Evolutionary conservation across 1,140 invertebrate species (phyloP).

Genomic region (Zaprionus nigranus): DNA sequence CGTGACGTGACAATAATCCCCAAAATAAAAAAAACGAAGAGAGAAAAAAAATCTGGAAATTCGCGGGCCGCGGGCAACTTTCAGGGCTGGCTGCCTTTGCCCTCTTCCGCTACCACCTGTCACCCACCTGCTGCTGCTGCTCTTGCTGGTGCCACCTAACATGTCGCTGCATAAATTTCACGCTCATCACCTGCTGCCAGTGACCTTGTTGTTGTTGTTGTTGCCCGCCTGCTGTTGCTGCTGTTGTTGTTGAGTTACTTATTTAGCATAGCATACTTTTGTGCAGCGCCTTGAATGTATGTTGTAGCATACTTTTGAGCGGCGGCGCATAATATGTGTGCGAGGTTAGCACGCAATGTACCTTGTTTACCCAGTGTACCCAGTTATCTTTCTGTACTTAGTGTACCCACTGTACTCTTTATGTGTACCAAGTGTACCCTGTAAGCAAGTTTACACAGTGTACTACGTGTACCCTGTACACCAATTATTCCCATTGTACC

Average conservation of each 20-base stretch:
- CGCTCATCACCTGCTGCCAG: slow-evolving; percentile 73
- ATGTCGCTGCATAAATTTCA: slow-evolving; percentile 82
- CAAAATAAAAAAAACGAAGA: slow-evolving; percentile 30
- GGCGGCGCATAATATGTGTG: slow-evolving; percentile 2
- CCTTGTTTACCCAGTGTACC: not conserved
- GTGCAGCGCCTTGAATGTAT: slow-evolving; percentile 60
- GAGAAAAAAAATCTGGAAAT: slow-evolving; percentile 43
- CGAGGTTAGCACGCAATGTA: slow-evolving; percentile 1
- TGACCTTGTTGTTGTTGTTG: slow-evolving; percentile 67
- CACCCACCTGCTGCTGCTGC: slow-evolving; percentile 18
- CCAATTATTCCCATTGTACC: too few species aligned
- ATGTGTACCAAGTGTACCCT: too few species aligned
- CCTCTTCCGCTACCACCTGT: not conserved
- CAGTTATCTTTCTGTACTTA: not conserved
- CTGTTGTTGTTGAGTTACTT: slow-evolving; percentile 62
- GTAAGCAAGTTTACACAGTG: too few species aligned
- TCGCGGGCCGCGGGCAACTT: slow-evolving; percentile 51
- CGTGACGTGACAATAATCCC: slow-evolving; percentile 81
- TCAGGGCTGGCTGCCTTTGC: slow-evolving; percentile 49
- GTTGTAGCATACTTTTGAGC: slow-evolving; percentile 22
- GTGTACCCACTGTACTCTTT: too few species aligned
- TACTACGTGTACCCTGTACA: too few species aligned
- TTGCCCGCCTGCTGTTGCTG: slow-evolving; percentile 2
- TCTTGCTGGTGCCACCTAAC: slow-evolving; percentile 48
- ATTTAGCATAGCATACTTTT: slow-evolving; percentile 73